These are phyloP conservation scores for Dromiciops gliroides DNA, from an alignment of 2,113 vertebrate species.

Conservation along the genomic window DNA sequence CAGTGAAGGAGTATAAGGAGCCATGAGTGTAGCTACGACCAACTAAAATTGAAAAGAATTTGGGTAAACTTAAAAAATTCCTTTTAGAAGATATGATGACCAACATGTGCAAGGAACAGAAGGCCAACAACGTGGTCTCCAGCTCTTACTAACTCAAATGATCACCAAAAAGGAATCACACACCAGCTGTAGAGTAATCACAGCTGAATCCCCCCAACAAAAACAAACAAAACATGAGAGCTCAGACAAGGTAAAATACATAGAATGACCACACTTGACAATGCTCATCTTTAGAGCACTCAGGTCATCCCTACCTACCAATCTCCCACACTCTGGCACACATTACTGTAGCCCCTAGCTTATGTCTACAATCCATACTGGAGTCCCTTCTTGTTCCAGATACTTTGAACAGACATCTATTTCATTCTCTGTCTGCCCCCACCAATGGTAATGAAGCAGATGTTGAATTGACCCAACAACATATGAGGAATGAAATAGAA, in stretches of 20 bases:
- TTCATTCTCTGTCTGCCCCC: neutral
- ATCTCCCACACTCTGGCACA: neutral
- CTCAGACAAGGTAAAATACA: neutral
- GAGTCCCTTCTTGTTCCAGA: neutral
- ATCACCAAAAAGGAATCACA: neutral
- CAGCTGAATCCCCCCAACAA: neutral
- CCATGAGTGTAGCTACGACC: neutral
- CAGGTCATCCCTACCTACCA: neutral
- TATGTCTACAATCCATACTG: neutral
- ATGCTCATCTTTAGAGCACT: neutral
- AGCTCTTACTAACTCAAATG: neutral
- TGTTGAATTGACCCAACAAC: neutral
- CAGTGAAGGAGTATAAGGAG: neutral
- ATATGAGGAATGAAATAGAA: neutral
- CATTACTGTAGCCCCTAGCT: neutral
- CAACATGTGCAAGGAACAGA: neutral
- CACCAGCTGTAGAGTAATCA: neutral
- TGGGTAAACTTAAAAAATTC: no score
- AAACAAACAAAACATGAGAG: no score
- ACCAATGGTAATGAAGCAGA: neutral
- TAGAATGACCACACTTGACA: neutral
- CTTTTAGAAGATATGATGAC: neutral
- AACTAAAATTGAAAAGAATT: neutral
- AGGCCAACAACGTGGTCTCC: neutral
- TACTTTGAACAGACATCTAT: neutral